These are phyloP conservation scores for Toxotes lorentzi DNA, from an alignment of 2,797 vertebrate genomes.

Conservation along the genomic window DNA sequence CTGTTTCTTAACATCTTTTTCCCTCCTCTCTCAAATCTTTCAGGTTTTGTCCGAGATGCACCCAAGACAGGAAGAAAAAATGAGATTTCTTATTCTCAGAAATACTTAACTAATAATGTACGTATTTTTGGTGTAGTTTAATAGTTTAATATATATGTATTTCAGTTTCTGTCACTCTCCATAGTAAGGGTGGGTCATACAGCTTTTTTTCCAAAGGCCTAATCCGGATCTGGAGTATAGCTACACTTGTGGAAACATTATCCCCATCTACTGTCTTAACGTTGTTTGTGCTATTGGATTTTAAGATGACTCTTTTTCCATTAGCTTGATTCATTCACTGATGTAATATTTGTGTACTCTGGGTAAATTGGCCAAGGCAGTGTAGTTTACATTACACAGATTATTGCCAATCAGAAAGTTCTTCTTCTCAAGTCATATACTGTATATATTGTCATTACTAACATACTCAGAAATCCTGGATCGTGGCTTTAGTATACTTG, in stretches of 20 bases:
- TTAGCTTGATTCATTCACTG: slow-evolving; percentile 25
- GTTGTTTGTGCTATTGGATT: slow-evolving; percentile 34
- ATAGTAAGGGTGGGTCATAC: slow-evolving; percentile 64
- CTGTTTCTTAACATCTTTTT: not conserved
- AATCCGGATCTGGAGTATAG: slow-evolving; percentile 60
- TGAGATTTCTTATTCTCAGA: slow-evolving; percentile 73
- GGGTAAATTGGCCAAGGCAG: slow-evolving; percentile 18
- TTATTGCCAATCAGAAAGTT: slow-evolving; percentile 36
- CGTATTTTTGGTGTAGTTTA: slow-evolving; percentile 77
- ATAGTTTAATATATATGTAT: slow-evolving; percentile 71
- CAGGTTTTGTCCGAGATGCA: slow-evolving; percentile 98
- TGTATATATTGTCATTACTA: slow-evolving; percentile 49
- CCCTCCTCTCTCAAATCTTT: slow-evolving; percentile 18
- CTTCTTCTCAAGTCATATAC: slow-evolving; percentile 22
- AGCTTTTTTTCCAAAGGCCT: slow-evolving; percentile 68
- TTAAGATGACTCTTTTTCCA: slow-evolving; percentile 38
- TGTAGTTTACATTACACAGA: slow-evolving; percentile 33
- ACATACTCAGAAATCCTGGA: slow-evolving; percentile 59
- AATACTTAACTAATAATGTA: slow-evolving; percentile 64
- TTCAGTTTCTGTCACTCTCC: slow-evolving; percentile 62
- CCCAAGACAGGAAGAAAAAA: slow-evolving; percentile 96
- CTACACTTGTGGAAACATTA: slow-evolving; percentile 30
- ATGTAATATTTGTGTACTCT: slow-evolving; percentile 34
- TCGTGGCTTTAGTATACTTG: slow-evolving; percentile 81
- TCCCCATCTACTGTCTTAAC: slow-evolving; percentile 18